phyloP scores from a whole-genome alignment of 2,888 invertebrate species.

The Gari tellinella region DNA sequence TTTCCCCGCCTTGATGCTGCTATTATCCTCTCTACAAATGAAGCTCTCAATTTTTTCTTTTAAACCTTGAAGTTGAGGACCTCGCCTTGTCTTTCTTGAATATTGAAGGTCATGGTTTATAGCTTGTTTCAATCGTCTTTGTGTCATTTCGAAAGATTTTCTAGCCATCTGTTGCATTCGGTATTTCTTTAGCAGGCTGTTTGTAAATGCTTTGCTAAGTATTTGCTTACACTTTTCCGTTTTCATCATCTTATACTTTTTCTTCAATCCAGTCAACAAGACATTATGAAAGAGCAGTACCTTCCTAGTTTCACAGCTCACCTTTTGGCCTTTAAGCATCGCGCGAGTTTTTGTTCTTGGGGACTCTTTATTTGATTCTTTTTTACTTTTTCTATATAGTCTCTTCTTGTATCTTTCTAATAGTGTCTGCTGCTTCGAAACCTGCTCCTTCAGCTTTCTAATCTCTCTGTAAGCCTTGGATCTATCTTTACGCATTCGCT shows the following conservation, averaged over 20 bases:
- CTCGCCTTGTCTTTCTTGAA: slow-evolving; percentile 1
- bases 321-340: slow-evolving; percentile 23
- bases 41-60: slow-evolving; percentile 20
- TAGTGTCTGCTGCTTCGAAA: slow-evolving; percentile 2
- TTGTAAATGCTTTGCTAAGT: slow-evolving; percentile 8
- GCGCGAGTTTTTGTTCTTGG: slow-evolving; percentile 34
- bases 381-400: slow-evolving; percentile 7
- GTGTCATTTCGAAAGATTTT: slow-evolving; percentile 1
- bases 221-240: slow-evolving; percentile 7
- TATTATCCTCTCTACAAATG: slow-evolving; percentile 46
- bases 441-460: slow-evolving; percentile 6
- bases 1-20: slow-evolving; percentile 46
- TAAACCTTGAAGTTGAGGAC: slow-evolving; percentile 4
- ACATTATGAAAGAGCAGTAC: slow-evolving; percentile 36
- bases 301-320: slow-evolving; percentile 3
- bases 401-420: slow-evolving; percentile 20
- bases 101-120: not conserved
- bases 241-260: slow-evolving; percentile 24
- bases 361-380: slow-evolving; percentile 1
- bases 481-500: slow-evolving; percentile 15
- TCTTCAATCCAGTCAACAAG: slow-evolving; percentile 16
- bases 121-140: slow-evolving; percentile 1
- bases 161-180: slow-evolving; percentile 6
- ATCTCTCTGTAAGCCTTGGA: slow-evolving; percentile 26
- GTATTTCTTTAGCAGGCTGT: slow-evolving; percentile 19